Evolutionary conservation across 2,888 invertebrate species (phyloP).

Genomic region (Icerya purchasi): DNA sequence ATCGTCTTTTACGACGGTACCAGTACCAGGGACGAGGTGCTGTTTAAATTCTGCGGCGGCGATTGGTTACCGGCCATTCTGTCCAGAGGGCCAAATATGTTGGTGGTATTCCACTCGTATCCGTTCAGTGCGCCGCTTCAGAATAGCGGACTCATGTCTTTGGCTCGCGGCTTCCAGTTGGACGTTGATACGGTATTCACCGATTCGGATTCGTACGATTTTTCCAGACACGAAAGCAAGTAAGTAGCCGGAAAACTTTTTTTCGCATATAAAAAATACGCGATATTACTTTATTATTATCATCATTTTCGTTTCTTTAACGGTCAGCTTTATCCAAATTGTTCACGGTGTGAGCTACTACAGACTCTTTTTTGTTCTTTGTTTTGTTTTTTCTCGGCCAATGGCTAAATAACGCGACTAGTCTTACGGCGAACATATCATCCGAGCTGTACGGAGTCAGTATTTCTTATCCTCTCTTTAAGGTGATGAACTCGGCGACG

Average conservation of each 20-base stretch:
- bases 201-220: constrained; percentile 68
- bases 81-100: constrained; percentile 55
- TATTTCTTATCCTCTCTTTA: too few relatives aligned
- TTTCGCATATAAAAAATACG: too few relatives aligned
- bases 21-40: constrained; percentile 56
- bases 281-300: too few relatives aligned
- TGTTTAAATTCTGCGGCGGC: constrained; percentile 72
- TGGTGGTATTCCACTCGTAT: constrained; percentile 71
- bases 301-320: too few relatives aligned
- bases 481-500: too few relatives aligned
- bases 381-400: too few relatives aligned
- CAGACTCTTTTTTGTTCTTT: too few relatives aligned
- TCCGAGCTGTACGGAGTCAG: too few relatives aligned
- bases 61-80: constrained; percentile 63
- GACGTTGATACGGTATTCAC: constrained; percentile 73
- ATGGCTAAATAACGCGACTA: too few relatives aligned
- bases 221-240: constrained; percentile 35
- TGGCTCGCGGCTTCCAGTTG: constrained; percentile 59
- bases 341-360: too few relatives aligned
- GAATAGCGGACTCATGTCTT: constrained; percentile 29
- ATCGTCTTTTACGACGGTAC: constrained; percentile 71
- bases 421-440: too few relatives aligned
- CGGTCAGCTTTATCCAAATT: too few relatives aligned
- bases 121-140: constrained; percentile 60
- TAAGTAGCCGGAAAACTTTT: constrained; percentile 16